Conservation (phyloP, 1,140 invertebrate genomes). For the Drosophila bocqueti region DNA sequence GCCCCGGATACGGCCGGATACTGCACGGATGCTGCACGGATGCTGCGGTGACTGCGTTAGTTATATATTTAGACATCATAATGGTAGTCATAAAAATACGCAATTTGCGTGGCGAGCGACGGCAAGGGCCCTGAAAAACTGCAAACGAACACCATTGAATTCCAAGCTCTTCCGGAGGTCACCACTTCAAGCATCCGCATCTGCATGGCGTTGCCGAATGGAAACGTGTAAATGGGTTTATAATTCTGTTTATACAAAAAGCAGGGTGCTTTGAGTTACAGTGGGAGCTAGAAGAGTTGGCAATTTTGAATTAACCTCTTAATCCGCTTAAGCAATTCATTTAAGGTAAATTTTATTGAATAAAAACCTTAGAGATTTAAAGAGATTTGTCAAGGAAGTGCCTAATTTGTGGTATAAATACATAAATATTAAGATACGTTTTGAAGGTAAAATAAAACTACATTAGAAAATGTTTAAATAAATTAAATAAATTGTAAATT, state of each 20-base stretch:
- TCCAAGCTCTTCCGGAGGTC: slow-evolving; percentile 17
- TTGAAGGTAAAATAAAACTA: too few relatives aligned
- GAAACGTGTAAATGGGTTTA: slow-evolving; percentile 26
- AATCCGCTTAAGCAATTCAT: not conserved
- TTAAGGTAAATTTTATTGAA: too few relatives aligned
- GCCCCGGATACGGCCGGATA: slow-evolving; percentile 27
- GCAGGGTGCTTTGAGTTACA: not conserved
- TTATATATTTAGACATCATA: slow-evolving; percentile 52
- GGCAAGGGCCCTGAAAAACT: slow-evolving; percentile 14
- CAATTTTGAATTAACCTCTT: not conserved
- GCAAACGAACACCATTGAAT: slow-evolving; percentile 27
- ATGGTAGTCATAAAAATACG: slow-evolving; percentile 53
- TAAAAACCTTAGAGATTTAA: not conserved
- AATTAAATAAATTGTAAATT: too few relatives aligned
- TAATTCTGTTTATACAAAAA: not conserved
- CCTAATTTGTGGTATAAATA: not conserved
- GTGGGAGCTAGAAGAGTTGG: too few relatives aligned
- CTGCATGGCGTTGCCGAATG: slow-evolving; percentile 24
- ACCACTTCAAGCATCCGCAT: slow-evolving; percentile 19
- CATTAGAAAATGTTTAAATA: too few relatives aligned
- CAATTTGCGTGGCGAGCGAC: slow-evolving; percentile 28
- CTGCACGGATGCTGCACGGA: slow-evolving; percentile 17
- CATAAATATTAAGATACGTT: too few relatives aligned
- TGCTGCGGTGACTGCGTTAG: slow-evolving; percentile 20
- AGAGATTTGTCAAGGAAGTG: not conserved